Evolutionary conservation across 1,140 invertebrate species (phyloP).

Genomic region (Brachionus plicatilis): DNA sequence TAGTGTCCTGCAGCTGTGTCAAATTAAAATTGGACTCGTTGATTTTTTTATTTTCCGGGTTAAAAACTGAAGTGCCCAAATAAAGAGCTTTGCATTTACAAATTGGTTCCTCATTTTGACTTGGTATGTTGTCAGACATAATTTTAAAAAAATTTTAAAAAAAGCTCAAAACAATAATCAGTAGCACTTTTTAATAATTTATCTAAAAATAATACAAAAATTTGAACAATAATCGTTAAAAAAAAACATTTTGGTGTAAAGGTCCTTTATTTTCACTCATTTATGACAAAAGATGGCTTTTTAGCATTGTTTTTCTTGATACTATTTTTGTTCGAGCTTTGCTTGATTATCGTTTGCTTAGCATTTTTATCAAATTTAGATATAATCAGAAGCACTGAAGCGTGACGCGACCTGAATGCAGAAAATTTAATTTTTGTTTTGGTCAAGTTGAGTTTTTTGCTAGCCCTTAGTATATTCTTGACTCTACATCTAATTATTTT

Average conservation of each 20-base stretch:
- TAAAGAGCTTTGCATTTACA: conserved; percentile 22
- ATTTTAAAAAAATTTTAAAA: not conserved
- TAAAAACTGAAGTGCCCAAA: conserved; percentile 29
- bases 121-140: not conserved
- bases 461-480: not conserved
- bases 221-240: not conserved
- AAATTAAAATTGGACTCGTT: conserved; percentile 21
- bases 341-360: not conserved
- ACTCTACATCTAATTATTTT: not conserved
- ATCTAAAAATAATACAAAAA: not conserved
- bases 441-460: not conserved
- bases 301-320: not conserved
- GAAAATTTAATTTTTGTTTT: conserved; percentile 14
- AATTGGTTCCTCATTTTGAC: conserved; percentile 18
- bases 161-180: not conserved
- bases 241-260: not conserved
- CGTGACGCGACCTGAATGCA: conserved; percentile 32
- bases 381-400: conserved; percentile 3
- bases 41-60: conserved; percentile 8
- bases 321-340: not conserved
- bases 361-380: conserved; percentile 20
- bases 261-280: not conserved
- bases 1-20: conserved; percentile 11
- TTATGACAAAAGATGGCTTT: not conserved
- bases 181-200: not conserved